phyloP scores from a whole-genome alignment of 2,113 vertebrate species.

The Corythornis madagascariensis region DNA sequence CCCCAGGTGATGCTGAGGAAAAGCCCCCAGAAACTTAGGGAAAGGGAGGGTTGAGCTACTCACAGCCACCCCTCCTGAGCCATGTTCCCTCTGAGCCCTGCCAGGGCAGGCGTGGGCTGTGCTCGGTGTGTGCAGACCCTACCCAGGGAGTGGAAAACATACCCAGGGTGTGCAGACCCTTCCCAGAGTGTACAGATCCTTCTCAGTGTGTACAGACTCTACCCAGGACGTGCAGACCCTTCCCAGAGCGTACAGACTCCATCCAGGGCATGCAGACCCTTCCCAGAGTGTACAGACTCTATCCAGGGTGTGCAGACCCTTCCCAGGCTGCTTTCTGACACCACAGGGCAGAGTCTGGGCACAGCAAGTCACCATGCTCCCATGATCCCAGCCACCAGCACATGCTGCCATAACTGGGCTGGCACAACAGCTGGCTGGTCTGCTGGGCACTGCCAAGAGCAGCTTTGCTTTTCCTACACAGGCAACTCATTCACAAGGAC shows the following conservation, averaged over 20 bases:
- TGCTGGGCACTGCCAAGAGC: background rate
- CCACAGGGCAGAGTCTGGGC: background rate
- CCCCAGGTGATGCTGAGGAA: fast-evolving
- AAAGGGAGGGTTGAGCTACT: fast-evolving
- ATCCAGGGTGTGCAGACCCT: too few relatives aligned
- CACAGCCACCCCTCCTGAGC: background rate
- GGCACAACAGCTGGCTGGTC: background rate
- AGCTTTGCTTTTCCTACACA: background rate
- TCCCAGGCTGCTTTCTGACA: background rate
- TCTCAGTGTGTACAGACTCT: too few relatives aligned
- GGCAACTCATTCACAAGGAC: fast-evolving
- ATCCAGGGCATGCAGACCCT: background rate
- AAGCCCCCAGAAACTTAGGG: background rate
- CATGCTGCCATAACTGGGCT: fast-evolving
- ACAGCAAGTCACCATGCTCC: background rate
- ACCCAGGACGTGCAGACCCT: background rate
- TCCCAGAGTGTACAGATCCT: too few relatives aligned
- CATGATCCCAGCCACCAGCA: background rate
- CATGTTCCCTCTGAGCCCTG: background rate
- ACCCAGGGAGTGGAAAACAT: background rate
- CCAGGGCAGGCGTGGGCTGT: background rate
- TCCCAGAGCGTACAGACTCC: background rate
- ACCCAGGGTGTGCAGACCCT: background rate
- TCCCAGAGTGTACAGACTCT: background rate
- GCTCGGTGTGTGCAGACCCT: background rate